phyloP scores from a whole-genome alignment of 2,113 vertebrate genomes.

The Cheilinus undulatus region DNA sequence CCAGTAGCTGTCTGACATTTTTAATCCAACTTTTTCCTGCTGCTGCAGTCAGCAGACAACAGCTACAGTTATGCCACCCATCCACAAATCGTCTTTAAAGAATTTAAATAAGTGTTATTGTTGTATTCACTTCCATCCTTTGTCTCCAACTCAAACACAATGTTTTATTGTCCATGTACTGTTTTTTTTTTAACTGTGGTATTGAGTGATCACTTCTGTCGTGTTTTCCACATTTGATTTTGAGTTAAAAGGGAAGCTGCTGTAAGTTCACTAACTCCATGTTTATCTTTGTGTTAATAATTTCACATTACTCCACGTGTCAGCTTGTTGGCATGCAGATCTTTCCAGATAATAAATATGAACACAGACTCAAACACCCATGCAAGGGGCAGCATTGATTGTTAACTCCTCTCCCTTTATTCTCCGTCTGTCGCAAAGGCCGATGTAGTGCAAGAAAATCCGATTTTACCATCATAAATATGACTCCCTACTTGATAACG shows the following conservation, averaged over 20 bases:
- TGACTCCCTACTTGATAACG: no score
- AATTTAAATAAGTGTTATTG: slow-evolving; percentile 2
- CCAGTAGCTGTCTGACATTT: no score
- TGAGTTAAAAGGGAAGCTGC: slow-evolving; percentile 83
- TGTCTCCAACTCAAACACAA: slow-evolving; percentile 23
- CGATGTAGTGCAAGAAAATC: slow-evolving; percentile 5
- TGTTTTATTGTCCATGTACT: slow-evolving; percentile 35
- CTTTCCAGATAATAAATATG: slow-evolving; percentile 9
- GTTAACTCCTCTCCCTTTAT: slow-evolving; percentile 28
- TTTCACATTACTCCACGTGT: neutral
- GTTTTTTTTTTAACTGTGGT: slow-evolving; percentile 35
- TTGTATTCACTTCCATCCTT: slow-evolving; percentile 49
- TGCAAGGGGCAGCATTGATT: slow-evolving; percentile 74
- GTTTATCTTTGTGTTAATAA: slow-evolving; percentile 15
- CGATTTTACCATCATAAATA: no score
- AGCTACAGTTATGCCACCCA: no score
- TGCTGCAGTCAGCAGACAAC: no score
- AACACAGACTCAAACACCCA: slow-evolving; percentile 58
- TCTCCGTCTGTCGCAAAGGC: slow-evolving; percentile 25
- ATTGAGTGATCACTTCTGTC: slow-evolving; percentile 26
- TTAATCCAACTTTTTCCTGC: no score
- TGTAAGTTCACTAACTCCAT: slow-evolving; percentile 73
- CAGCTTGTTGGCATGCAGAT: slow-evolving; percentile 14
- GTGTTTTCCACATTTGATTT: slow-evolving; percentile 68
- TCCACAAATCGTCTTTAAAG: no score